These are phyloP conservation scores for Gallinago jamesoni DNA, from an alignment of 2,113 vertebrate species.

Conservation along the genomic window DNA sequence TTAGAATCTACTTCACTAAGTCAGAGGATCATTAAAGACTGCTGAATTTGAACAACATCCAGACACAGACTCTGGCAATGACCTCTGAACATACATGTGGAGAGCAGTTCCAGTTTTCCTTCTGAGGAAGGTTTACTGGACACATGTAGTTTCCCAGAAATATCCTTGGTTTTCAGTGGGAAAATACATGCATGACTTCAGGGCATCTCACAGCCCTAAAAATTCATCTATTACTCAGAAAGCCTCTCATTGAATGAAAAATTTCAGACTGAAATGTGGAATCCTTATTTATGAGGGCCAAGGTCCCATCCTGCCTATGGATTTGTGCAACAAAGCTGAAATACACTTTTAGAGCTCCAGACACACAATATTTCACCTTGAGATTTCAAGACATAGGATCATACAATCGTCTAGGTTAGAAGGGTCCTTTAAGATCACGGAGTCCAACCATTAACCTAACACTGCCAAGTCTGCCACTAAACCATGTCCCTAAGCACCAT, in stretches of 20 bases:
- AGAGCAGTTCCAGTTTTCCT: neutral
- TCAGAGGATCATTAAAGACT: neutral
- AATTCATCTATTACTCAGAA: neutral
- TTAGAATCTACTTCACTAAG: neutral
- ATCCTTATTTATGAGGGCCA: neutral
- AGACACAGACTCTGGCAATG: neutral
- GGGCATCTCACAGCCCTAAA: neutral
- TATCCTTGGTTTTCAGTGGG: neutral
- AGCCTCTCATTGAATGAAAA: neutral
- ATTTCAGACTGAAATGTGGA: neutral
- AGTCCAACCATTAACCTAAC: neutral
- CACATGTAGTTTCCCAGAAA: neutral
- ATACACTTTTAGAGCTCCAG: neutral
- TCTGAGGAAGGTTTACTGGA: neutral
- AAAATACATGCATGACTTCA: neutral
- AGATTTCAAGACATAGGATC: neutral
- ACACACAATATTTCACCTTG: neutral
- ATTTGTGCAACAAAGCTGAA: neutral
- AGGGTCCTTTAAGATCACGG: neutral
- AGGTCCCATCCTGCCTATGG: neutral
- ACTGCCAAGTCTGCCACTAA: neutral
- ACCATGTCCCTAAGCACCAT: neutral
- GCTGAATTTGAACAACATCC: neutral
- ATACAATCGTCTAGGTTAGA: neutral
- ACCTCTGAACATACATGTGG: neutral